Evolutionary conservation across 2,797 vertebrate genomes (phyloP).

Genomic region (Myotis daubentonii): DNA sequence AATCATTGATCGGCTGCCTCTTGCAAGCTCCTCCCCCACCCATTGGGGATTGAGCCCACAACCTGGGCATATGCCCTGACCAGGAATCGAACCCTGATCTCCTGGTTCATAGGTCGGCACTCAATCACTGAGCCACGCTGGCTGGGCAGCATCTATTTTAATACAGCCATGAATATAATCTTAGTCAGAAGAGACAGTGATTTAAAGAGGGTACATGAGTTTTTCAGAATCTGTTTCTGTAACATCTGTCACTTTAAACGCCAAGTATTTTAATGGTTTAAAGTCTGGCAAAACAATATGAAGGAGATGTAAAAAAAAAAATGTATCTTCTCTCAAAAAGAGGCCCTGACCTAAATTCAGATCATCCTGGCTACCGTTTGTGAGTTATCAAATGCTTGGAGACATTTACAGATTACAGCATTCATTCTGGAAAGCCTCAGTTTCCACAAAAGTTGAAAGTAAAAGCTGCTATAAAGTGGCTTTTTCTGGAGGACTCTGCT

Average conservation of each 20-base stretch:
- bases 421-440: slow-evolving; percentile 7
- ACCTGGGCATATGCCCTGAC: no score
- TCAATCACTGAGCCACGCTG: no score
- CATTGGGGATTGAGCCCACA: no score
- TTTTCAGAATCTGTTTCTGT: slow-evolving; percentile 11
- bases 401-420: slow-evolving; percentile 29
- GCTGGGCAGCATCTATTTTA: background rate
- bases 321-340: slow-evolving; percentile 2
- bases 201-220: slow-evolving; percentile 5
- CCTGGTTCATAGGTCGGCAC: no score
- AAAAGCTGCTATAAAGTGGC: background rate
- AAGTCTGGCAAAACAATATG: slow-evolving; percentile 23
- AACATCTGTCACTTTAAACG: slow-evolving; percentile 11
- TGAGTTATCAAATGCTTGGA: slow-evolving; percentile 18
- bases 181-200: background rate
- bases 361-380: background rate
- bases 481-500: background rate
- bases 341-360: slow-evolving; percentile 41
- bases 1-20: no score
- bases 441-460: slow-evolving; percentile 42
- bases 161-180: background rate
- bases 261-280: background rate
- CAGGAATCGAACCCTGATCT: no score
- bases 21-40: no score
- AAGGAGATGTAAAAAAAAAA: background rate